Evolutionary conservation across 2,797 vertebrate genomes (phyloP).

Genomic region (Ibycter americanus): DNA sequence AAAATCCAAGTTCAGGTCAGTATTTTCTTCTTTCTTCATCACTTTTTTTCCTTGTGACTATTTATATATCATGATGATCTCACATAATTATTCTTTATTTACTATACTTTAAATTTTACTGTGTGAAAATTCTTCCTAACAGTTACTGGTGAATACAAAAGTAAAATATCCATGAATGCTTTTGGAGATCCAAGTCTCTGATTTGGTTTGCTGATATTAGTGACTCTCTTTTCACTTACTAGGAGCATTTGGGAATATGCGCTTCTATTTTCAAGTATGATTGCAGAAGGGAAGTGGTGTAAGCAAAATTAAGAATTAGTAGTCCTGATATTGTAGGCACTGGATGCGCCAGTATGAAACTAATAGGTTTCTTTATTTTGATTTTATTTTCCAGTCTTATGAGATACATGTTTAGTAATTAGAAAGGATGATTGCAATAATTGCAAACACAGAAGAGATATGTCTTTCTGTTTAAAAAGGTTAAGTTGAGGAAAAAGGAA

Average conservation of each 20-base stretch:
- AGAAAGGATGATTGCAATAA: neutral
- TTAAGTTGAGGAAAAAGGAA: neutral
- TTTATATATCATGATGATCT: neutral
- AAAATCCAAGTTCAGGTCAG: constrained; percentile 99
- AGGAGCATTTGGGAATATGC: neutral
- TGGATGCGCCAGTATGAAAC: neutral
- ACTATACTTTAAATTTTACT: neutral
- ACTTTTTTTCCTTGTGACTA: neutral
- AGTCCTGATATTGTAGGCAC: neutral
- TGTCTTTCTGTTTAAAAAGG: neutral
- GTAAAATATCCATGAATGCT: neutral
- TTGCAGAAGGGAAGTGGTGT: neutral
- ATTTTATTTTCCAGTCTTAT: neutral
- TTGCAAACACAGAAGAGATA: neutral
- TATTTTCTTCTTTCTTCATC: constrained; percentile 59
- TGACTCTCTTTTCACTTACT: neutral
- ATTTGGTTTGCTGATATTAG: neutral
- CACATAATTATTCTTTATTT: neutral
- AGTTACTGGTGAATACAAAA: neutral
- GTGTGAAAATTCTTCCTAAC: neutral
- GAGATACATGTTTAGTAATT: neutral
- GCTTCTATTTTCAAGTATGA: neutral
- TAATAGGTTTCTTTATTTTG: neutral
- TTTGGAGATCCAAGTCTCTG: neutral
- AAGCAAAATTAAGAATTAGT: neutral